phyloP scores from a whole-genome alignment of 2,888 invertebrate genomes.

The Taphrorychus bicolor region DNA sequence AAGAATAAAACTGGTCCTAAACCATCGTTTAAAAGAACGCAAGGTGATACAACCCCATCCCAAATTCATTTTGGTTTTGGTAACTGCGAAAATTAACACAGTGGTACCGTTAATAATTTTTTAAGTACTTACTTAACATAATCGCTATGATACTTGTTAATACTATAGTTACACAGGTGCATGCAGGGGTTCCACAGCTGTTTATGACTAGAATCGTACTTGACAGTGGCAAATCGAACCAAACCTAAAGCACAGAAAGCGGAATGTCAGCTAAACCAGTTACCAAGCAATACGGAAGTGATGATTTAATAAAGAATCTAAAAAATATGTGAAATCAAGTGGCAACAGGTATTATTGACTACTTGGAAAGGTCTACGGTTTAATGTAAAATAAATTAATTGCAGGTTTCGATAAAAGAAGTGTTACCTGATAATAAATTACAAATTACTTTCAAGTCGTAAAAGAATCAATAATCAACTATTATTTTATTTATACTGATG shows the following conservation, averaged over 20 bases:
- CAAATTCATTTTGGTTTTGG: too few relatives aligned
- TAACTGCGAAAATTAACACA: too few relatives aligned
- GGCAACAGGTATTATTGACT: background rate
- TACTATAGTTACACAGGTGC: constrained; percentile 98
- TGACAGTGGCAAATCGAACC: constrained; percentile 93
- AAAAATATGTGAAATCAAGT: background rate
- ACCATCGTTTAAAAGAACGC: too few relatives aligned
- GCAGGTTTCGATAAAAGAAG: background rate
- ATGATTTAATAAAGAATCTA: background rate
- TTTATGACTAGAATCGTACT: constrained; percentile 89
- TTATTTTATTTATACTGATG: too few relatives aligned
- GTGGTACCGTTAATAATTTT: too few relatives aligned
- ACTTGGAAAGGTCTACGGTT: too few relatives aligned
- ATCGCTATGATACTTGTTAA: constrained; percentile 96
- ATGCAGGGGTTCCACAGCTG: constrained; percentile 96
- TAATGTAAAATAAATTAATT: too few relatives aligned
- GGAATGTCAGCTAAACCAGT: background rate
- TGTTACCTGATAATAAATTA: background rate
- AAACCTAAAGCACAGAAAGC: constrained; percentile 62
- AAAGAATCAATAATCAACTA: too few relatives aligned
- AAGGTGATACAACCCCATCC: too few relatives aligned
- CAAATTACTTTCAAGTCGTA: background rate
- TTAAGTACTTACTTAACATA: constrained; percentile 84
- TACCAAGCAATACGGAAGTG: background rate
- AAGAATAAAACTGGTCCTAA: too few relatives aligned